Percentiles rank a stretch among this genome's conserved stretches.
These are phyloP conservation scores for Petrophora chlorosata DNA, from an alignment of 2,888 invertebrate species.

Conservation along the genomic window DNA sequence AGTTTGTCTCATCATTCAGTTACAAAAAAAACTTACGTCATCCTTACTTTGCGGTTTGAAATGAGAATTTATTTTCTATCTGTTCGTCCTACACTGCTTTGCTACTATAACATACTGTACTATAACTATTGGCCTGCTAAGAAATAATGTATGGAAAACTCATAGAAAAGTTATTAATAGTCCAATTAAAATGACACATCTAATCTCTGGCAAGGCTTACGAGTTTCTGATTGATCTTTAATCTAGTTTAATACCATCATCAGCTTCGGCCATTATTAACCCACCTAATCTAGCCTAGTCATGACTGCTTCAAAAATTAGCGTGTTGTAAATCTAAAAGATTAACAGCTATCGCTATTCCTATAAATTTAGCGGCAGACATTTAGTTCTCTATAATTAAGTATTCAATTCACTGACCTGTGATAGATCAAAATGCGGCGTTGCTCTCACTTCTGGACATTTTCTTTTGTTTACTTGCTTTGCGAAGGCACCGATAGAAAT, in stretches of 20 bases:
- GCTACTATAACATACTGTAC: no score
- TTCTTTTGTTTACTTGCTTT: slow-evolving; percentile 85
- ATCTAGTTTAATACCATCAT: neutral
- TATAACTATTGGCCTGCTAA: no score
- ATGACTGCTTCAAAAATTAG: slow-evolving; percentile 10
- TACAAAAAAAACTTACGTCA: no score
- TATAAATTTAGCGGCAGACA: slow-evolving; percentile 7
- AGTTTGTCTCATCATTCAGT: no score
- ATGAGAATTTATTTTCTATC: no score
- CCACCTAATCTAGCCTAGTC: neutral
- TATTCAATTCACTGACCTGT: slow-evolving; percentile 75
- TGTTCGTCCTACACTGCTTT: no score
- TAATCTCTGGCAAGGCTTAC: no score
- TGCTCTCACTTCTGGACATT: slow-evolving; percentile 91
- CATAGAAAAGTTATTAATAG: no score
- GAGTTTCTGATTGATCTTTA: no score
- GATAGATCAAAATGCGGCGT: slow-evolving; percentile 91
- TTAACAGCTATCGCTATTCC: slow-evolving; percentile 11
- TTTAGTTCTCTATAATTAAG: slow-evolving; percentile 24
- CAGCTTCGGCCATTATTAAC: neutral
- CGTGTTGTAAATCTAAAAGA: slow-evolving; percentile 18
- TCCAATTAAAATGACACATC: no score
- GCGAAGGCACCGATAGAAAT: slow-evolving; percentile 43
- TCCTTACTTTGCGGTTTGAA: no score
- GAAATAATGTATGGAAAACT: no score